These are phyloP conservation scores for Dicaeum eximium DNA, from an alignment of 2,113 vertebrate species.

Conservation along the genomic window DNA sequence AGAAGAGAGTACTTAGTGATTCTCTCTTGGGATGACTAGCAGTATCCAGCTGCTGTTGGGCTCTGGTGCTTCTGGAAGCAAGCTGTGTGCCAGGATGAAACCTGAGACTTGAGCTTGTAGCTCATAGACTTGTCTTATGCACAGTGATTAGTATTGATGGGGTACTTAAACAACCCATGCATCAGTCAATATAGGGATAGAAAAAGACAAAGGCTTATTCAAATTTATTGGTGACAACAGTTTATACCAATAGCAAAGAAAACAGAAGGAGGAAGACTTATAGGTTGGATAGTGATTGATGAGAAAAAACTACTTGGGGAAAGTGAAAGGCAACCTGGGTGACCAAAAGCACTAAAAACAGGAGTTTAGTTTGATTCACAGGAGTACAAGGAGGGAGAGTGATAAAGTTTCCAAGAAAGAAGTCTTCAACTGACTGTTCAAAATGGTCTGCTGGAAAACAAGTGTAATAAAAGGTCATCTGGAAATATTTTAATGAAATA, in stretches of 20 bases:
- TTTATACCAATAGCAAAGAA: background rate
- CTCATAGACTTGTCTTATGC: background rate
- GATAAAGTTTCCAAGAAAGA: background rate
- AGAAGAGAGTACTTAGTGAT: background rate
- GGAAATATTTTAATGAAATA: background rate
- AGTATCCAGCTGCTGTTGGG: background rate
- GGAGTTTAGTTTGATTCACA: background rate
- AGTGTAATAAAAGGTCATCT: background rate
- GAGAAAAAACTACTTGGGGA: background rate
- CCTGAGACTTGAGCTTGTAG: background rate
- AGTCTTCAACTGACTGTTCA: background rate
- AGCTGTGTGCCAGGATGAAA: background rate
- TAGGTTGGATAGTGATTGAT: background rate
- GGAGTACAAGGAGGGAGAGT: background rate
- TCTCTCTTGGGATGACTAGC: background rate
- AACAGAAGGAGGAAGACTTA: background rate
- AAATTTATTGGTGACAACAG: constrained; percentile 1
- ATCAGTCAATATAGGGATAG: background rate
- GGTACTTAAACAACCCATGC: background rate
- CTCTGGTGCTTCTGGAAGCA: background rate
- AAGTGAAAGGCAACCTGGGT: background rate
- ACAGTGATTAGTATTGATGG: constrained; percentile 28
- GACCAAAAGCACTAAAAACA: background rate
- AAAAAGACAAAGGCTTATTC: background rate
- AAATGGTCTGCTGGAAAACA: background rate